Evolutionary conservation across 2,113 vertebrate genomes (phyloP).

Genomic region (Patagioenas fasciata): DNA sequence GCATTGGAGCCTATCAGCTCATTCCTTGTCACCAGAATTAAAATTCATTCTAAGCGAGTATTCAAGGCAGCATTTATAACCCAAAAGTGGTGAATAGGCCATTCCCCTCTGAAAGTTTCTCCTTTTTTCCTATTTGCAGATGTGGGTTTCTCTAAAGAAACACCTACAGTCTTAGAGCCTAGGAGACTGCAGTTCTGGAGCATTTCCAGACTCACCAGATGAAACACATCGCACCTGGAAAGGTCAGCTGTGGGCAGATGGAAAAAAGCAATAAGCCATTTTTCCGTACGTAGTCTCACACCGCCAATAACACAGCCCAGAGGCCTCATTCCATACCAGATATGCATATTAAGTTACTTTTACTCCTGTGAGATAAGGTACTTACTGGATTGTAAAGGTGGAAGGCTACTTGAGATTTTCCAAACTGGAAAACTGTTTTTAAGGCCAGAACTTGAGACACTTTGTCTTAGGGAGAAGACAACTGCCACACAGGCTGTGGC

Average conservation of each 20-base stretch:
- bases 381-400: not conserved
- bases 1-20: not conserved
- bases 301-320: not conserved
- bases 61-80: not conserved
- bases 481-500: not conserved
- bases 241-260: conserved; percentile 26
- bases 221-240: not conserved
- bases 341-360: not conserved
- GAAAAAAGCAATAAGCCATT: conserved; percentile 4
- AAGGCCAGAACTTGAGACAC: not conserved
- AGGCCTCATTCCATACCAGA: not conserved
- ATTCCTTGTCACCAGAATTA: not conserved
- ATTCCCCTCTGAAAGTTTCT: not conserved
- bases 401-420: not conserved
- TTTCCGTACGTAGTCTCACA: not conserved
- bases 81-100: not conserved
- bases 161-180: not conserved
- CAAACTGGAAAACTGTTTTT: not conserved
- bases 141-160: not conserved
- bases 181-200: not conserved
- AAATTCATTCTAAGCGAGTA: not conserved
- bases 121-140: not conserved
- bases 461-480: not conserved
- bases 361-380: not conserved
- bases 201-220: conserved; percentile 4